Evolutionary conservation across 2,888 invertebrate genomes (phyloP), one percentile per base, ranked within the genome.

Genomic region (Ormyrus nitidulus): DNA sequence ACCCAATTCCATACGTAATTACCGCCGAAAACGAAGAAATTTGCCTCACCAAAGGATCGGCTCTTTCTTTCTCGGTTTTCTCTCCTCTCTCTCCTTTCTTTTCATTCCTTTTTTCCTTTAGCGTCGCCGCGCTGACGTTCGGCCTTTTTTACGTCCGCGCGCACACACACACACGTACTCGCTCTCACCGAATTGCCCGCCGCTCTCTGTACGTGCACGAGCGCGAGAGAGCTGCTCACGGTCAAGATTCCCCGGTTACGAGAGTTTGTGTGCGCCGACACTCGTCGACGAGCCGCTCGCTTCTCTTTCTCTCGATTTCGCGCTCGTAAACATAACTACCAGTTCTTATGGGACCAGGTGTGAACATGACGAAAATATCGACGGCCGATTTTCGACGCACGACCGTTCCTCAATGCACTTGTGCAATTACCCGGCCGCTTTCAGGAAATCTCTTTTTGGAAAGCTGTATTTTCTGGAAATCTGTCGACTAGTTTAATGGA

Each of bases 261-360:
- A 19, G 19, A 19, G 19, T 19, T 0, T 19, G 19, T 19, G 19
- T 1, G 53, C 53, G 34, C 10, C 5, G 5, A 53, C 51, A 10
- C 2, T 6, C 34, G 49, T 3, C 44, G 34, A 34, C 6, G 11
- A 6, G 19, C 54, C 13, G 13, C 34, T 34, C 34, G 56, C 71
- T 44, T 74, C 19, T 48, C 19, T 48, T 13, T 79, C 75, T 75
- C 49, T 54, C 65, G 78, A 83, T 81, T 81, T 80, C 77, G 82
- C 65, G 81, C 81, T 80, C 80, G 80, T 82, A 80, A 81, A 80
- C 76, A 72, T 82, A 83, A 82, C 83, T 81, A 77, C 77, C 77
- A 62, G 70, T 64, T 77, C 70, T 77, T 56, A 49, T 62, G 77
- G 62, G 46, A 34, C 69, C 69, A 56, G 70, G 76, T 64, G 77